A percentile compares a stretch with the other conserved stretches of the same genome.
Evolutionary conservation across 2,888 invertebrate species (phyloP).

Genomic region (Glyphotaelius pellucidus): DNA sequence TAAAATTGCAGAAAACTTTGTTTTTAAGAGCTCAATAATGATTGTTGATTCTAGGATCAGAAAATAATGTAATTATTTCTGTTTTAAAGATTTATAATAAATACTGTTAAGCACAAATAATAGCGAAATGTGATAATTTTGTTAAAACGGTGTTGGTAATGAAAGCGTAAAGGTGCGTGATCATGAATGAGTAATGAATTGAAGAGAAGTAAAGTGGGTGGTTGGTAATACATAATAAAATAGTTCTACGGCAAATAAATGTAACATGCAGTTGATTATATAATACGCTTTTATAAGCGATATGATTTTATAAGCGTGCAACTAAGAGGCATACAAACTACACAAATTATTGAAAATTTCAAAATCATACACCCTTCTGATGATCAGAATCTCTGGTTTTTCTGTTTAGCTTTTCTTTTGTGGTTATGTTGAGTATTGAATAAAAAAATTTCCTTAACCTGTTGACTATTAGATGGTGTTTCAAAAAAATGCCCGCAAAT

Average conservation of each 20-base stretch:
- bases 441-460: too few relatives aligned
- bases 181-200: constrained; percentile 45
- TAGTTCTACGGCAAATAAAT: not conserved
- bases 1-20: not conserved
- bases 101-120: constrained; percentile 7
- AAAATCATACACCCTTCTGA: not conserved
- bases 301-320: not conserved
- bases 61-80: not conserved
- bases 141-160: constrained; percentile 16
- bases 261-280: not conserved
- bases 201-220: constrained; percentile 27
- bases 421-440: not conserved
- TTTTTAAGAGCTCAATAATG: not conserved
- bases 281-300: not conserved
- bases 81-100: constrained; percentile 11
- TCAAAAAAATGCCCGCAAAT: too few relatives aligned
- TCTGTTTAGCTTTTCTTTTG: not conserved
- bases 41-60: not conserved
- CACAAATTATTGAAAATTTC: not conserved
- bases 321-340: not conserved
- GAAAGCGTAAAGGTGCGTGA: constrained; percentile 55
- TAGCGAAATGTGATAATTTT: not conserved
- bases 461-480: too few relatives aligned
- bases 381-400: not conserved
- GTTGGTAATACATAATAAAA: not conserved